A percentile compares a stretch with the other conserved stretches of the same genome.
These are phyloP conservation scores for Agrenia bidenticulata DNA, from an alignment of 2,888 invertebrate species.

Conservation along the genomic window DNA sequence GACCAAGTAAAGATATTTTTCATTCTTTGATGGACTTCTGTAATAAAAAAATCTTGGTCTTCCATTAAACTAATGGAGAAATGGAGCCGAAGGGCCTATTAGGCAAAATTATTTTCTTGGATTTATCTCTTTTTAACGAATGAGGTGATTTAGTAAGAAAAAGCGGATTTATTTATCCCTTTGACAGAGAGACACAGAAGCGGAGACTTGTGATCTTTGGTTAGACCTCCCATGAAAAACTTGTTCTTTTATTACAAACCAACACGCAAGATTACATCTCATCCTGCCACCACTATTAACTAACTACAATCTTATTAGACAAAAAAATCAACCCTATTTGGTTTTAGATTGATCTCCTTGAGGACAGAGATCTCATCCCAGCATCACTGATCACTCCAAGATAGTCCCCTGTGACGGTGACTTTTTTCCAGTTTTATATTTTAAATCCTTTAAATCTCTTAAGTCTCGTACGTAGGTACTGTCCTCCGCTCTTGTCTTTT, in stretches of 20 bases:
- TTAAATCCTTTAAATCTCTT: too few relatives aligned
- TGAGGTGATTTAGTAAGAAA: slow-evolving; percentile 6
- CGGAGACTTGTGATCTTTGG: slow-evolving; percentile 14
- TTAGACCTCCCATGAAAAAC: slow-evolving; percentile 50
- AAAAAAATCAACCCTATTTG: neutral
- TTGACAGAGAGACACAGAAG: slow-evolving; percentile 12
- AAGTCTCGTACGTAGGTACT: too few relatives aligned
- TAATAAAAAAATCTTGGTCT: too few relatives aligned
- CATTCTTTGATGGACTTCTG: too few relatives aligned
- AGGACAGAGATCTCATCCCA: too few relatives aligned
- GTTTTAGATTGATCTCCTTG: too few relatives aligned
- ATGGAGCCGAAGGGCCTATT: slow-evolving; percentile 3
- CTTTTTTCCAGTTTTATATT: too few relatives aligned
- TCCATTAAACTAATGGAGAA: neutral
- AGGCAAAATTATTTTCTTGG: neutral
- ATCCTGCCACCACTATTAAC: slow-evolving; percentile 4
- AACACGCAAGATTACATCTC: slow-evolving; percentile 50
- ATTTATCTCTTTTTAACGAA: slow-evolving; percentile 1
- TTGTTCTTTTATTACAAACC: slow-evolving; percentile 45
- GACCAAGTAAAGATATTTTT: too few relatives aligned
- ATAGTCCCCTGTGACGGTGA: too few relatives aligned
- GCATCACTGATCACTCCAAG: too few relatives aligned
- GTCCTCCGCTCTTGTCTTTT: too few relatives aligned
- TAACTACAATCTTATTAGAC: slow-evolving; percentile 10
- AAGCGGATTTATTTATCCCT: neutral